Conservation (phyloP, 2,888 invertebrate species). For the Cetonia aurata region DNA sequence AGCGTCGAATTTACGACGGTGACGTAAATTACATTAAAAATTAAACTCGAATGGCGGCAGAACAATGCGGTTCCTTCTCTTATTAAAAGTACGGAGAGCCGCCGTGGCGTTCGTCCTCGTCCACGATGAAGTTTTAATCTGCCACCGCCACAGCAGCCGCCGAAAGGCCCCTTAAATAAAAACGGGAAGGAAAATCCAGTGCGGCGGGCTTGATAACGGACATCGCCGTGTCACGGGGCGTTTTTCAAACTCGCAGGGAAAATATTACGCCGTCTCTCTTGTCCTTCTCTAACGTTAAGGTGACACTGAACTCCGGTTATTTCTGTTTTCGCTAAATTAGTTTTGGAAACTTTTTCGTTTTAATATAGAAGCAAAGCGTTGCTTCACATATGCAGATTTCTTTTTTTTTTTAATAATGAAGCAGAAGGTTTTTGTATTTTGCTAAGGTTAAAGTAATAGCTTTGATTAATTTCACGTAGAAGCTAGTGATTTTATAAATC, state of each 20-base stretch:
- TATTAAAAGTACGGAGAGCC: constrained; percentile 63
- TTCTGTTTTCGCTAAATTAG: no score
- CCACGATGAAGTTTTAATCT: constrained; percentile 68
- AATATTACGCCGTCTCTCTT: not conserved
- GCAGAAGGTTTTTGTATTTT: no score
- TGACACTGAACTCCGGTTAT: no score
- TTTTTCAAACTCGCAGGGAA: constrained; percentile 6
- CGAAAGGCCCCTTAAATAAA: constrained; percentile 15
- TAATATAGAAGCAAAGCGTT: no score
- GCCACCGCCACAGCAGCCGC: constrained; percentile 6
- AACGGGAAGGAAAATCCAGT: constrained; percentile 19
- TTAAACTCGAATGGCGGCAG: constrained; percentile 55
- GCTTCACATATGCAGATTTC: no score
- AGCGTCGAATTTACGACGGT: constrained; percentile 40
- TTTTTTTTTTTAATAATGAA: no score
- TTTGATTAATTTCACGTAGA: no score
- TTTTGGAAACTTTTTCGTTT: no score
- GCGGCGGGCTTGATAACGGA: constrained; percentile 17
- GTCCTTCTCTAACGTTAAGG: no score
- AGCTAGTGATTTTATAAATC: no score
- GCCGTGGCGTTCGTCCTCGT: constrained; percentile 61
- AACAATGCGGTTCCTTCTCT: constrained; percentile 61
- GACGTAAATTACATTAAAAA: constrained; percentile 49
- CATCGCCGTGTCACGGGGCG: constrained; percentile 17
- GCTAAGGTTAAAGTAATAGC: no score